These are phyloP conservation scores for Porites divaricata DNA, from an alignment of 92 coral and sea anemone genomes.

Conservation along the genomic window DNA sequence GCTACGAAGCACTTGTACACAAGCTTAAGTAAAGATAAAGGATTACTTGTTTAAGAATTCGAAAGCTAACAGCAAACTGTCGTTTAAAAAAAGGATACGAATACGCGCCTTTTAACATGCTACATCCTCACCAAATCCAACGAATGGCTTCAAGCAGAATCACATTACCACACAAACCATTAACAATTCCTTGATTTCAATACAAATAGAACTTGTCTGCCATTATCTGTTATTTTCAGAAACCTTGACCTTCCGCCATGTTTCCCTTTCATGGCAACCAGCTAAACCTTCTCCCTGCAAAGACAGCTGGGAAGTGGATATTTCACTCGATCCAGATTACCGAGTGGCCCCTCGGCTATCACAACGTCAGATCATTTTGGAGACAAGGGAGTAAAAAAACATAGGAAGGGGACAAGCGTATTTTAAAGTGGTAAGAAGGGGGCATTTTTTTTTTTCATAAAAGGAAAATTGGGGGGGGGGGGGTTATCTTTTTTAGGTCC, in stretches of 20 bases:
- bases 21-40: not conserved
- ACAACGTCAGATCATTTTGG: not conserved
- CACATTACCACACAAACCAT: slow-evolving; percentile 8
- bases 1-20: too few relatives aligned
- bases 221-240: not conserved
- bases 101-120: slow-evolving; percentile 96
- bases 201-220: not conserved
- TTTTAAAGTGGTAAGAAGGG: too few relatives aligned
- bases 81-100: slow-evolving; percentile 91
- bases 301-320: slow-evolving; percentile 20
- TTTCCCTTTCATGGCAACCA: slow-evolving; percentile 34
- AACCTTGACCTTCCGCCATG: not conserved
- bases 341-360: not conserved
- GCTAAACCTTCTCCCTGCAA: slow-evolving; percentile 9
- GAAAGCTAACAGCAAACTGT: not conserved
- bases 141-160: slow-evolving; percentile 32
- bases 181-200: slow-evolving; percentile 26
- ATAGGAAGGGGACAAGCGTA: too few relatives aligned
- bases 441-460: too few relatives aligned
- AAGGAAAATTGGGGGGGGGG: too few relatives aligned
- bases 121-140: slow-evolving; percentile 65
- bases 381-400: too few relatives aligned
- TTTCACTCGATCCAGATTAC: slow-evolving; percentile 21
- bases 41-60: not conserved
- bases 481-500: too few relatives aligned